Conservation (phyloP, 2,888 invertebrate species). For the Laothoe populi region DNA sequence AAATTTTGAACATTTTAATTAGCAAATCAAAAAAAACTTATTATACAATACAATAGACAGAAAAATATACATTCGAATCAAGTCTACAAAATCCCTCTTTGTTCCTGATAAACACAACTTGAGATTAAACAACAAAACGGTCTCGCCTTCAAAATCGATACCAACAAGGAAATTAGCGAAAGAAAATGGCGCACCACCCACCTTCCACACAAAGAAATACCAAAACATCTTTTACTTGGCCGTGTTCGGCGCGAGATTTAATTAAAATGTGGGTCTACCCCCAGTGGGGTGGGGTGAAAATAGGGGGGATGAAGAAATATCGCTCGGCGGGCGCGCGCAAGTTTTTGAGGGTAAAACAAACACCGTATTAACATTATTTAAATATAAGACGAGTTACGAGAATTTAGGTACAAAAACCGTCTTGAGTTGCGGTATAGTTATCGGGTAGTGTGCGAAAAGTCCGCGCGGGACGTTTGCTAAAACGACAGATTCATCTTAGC, state of each 20-base stretch:
- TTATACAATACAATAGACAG: too few species aligned
- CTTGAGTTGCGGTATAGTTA: slow-evolving; percentile 29
- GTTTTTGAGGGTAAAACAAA: slow-evolving; percentile 76
- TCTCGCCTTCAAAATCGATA: background rate
- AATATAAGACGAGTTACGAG: slow-evolving; percentile 50
- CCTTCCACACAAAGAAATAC: slow-evolving; percentile 76
- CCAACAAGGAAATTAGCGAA: slow-evolving; percentile 3
- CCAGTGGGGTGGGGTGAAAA: slow-evolving; percentile 28
- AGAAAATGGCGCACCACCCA: slow-evolving; percentile 41
- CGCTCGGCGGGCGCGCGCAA: slow-evolving; percentile 51
- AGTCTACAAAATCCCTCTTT: too few species aligned
- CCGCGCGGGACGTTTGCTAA: background rate
- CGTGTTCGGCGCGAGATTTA: slow-evolving; percentile 72
- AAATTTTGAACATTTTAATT: too few species aligned
- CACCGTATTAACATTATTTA: slow-evolving; percentile 81
- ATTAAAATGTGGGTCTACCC: slow-evolving; percentile 70
- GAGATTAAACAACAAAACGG: background rate
- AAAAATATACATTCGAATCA: too few species aligned
- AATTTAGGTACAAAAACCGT: slow-evolving; percentile 30
- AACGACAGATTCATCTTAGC: background rate
- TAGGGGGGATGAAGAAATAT: slow-evolving; percentile 68
- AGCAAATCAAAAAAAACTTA: too few species aligned
- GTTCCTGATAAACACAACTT: background rate
- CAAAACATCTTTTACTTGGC: slow-evolving; percentile 65
- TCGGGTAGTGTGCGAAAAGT: background rate